Percentiles rank a stretch among this genome's conserved stretches.
Evolutionary conservation across 2,888 invertebrate species (phyloP).

Genomic region (Argyresthia albistria): DNA sequence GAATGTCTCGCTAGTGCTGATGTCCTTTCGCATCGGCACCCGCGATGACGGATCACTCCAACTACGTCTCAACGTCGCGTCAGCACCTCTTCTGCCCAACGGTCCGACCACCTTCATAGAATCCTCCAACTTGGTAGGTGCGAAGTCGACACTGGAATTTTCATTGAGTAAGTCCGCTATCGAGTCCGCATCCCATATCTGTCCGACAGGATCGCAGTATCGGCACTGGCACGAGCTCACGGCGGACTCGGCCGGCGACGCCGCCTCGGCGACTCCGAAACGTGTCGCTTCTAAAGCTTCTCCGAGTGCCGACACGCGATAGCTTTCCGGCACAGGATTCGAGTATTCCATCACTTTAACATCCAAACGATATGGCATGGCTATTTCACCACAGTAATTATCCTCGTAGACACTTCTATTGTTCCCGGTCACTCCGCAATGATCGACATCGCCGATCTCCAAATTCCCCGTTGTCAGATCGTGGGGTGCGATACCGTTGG

Average conservation of each 20-base stretch:
- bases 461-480: slow-evolving; percentile 47
- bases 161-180: slow-evolving; percentile 65
- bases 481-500: slow-evolving; percentile 66
- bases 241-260: slow-evolving; percentile 57
- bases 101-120: slow-evolving; percentile 65
- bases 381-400: slow-evolving; percentile 61
- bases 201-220: slow-evolving; percentile 82
- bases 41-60: slow-evolving; percentile 76
- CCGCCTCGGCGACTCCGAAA: slow-evolving; percentile 55
- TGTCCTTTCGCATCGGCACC: slow-evolving; percentile 50
- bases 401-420: slow-evolving; percentile 59
- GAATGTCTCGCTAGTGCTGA: slow-evolving; percentile 38
- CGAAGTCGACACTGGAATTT: slow-evolving; percentile 60
- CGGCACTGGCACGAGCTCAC: slow-evolving; percentile 79
- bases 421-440: slow-evolving; percentile 44
- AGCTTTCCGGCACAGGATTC: slow-evolving; percentile 48
- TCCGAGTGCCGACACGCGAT: slow-evolving; percentile 66
- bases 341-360: slow-evolving; percentile 57
- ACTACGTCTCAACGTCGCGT: slow-evolving; percentile 68
- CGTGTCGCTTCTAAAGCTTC: slow-evolving; percentile 65
- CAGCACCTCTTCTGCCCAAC: slow-evolving; percentile 46
- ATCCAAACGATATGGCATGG: slow-evolving; percentile 59
- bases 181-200: slow-evolving; percentile 82
- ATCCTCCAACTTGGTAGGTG: slow-evolving; percentile 62
- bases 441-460: slow-evolving; percentile 58